These are phyloP conservation scores for Nothura maculosa DNA, from an alignment of 2,797 vertebrate genomes.

Conservation along the genomic window DNA sequence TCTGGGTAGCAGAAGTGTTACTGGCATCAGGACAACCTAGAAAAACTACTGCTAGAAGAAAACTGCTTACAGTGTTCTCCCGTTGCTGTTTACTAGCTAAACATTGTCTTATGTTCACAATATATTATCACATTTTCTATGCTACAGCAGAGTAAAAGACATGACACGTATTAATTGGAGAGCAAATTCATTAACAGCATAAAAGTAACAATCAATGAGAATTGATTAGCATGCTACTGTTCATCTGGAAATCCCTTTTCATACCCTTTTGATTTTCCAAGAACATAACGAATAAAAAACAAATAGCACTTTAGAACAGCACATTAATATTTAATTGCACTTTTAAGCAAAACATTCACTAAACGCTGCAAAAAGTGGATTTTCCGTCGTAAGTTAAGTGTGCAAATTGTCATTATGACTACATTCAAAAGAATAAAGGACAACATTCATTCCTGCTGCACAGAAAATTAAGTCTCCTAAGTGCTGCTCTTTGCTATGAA, in stretches of 20 bases:
- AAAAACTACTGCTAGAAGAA: constrained; percentile 20
- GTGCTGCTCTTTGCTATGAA: constrained; percentile 45
- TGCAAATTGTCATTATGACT: constrained; percentile 25
- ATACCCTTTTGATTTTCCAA: constrained; percentile 31
- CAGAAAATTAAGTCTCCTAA: constrained; percentile 64
- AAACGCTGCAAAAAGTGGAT: constrained; percentile 46
- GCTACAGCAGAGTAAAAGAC: constrained; percentile 11
- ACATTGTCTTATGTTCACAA: not conserved
- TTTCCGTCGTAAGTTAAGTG: constrained; percentile 48
- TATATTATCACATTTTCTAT: not conserved
- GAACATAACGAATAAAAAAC: not conserved
- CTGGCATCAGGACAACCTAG: not conserved
- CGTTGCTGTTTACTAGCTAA: not conserved
- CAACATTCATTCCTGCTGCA: constrained; percentile 37
- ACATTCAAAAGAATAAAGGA: constrained; percentile 58
- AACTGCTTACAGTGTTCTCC: not conserved
- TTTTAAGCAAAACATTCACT: constrained; percentile 45
- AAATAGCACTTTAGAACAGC: constrained; percentile 4
- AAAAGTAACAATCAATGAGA: constrained; percentile 37
- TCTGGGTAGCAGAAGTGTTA: constrained; percentile 23
- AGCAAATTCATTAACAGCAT: constrained; percentile 38
- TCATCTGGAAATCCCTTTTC: constrained; percentile 16
- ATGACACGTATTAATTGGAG: not conserved
- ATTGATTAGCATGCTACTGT: constrained; percentile 18
- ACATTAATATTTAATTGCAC: constrained; percentile 52